Base-by-base conservation (phyloP, 2,113 vertebrate species). In the Excalfactoria chinensis region DNA sequence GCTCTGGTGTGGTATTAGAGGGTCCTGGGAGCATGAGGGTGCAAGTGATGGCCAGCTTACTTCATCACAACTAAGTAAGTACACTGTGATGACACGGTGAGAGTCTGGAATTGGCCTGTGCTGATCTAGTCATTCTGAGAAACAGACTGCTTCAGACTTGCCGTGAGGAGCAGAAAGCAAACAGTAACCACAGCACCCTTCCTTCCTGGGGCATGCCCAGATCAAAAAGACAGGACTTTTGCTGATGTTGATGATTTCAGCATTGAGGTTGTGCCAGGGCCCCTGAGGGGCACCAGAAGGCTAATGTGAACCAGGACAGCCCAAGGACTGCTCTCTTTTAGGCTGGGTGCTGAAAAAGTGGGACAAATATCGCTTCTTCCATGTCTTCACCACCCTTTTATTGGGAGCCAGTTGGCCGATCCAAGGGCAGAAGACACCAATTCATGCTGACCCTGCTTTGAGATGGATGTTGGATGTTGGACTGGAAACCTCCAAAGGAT, bases 31-130 rank as follows among this genome's bases (percentile, higher is more conserved):
- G 13, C 3, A 30, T 43, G 9, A 7, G 4, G 17, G 30, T 51
- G 35, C 15, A n/a, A 90, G 32, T 0, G 0, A 28, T 8, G n/a
- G 15, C 32, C 44, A 28, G 3, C 5, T 55, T 16, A 35, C n/a
- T 28, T 67, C n/a, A 8, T 8, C 28, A 48, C 2, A 2, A 10
- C 25, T n/a, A n/a, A n/a, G n/a, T n/a, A n/a, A n/a, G n/a, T n/a
- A n/a, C 37, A 37, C 37, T 0, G 0, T 13, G 59, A 59, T 11
- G 37, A 7, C 41, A 22, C 21, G 19, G 11, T 51, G 34, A 70
- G 48, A 48, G 13, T 37, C 25, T 63, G 35, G 35, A 37, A 40
- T 62, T 37, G 26, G 35, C 41, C 40, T 18, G 17, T 74, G 23
- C 55, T 18, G 58, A 46, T 51, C 25, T 7, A 51, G 49, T 30